These are phyloP conservation scores for Neosilurus mollespiculum DNA, from an alignment of 2,797 vertebrate species.

Conservation along the genomic window DNA sequence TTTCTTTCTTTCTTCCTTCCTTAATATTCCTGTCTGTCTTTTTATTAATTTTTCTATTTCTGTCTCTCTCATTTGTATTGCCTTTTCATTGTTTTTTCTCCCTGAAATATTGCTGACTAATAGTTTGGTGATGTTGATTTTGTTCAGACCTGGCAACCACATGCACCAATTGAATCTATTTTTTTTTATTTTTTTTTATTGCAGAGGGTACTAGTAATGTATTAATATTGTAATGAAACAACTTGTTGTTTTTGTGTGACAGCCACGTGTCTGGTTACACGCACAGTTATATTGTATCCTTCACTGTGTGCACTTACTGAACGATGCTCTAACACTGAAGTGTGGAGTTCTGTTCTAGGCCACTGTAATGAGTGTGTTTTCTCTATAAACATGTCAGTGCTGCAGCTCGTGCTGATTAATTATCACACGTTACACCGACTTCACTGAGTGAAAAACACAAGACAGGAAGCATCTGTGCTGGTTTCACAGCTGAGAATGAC, in stretches of 20 bases:
- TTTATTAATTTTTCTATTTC: too few relatives aligned
- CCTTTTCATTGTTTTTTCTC: too few relatives aligned
- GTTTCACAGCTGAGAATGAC: neutral
- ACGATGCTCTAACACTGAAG: neutral
- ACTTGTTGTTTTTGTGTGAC: neutral
- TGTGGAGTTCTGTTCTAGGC: neutral
- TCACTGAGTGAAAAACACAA: slow-evolving; percentile 6
- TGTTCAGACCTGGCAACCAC: neutral
- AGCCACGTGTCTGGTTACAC: neutral
- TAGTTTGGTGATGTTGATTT: neutral
- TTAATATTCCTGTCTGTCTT: too few relatives aligned
- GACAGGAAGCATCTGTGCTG: neutral
- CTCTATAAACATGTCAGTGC: neutral
- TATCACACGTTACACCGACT: neutral
- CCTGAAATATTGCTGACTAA: too few relatives aligned
- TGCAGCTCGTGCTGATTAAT: neutral
- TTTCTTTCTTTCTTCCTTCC: too few relatives aligned
- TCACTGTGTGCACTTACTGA: neutral
- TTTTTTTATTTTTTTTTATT: neutral
- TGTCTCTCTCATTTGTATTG: too few relatives aligned
- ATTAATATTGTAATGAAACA: neutral
- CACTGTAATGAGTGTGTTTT: neutral
- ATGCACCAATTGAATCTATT: neutral
- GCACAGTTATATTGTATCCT: neutral
- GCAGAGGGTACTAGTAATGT: neutral